Evolutionary conservation across 2,797 vertebrate species (phyloP).

Genomic region (Chelon auratus): DNA sequence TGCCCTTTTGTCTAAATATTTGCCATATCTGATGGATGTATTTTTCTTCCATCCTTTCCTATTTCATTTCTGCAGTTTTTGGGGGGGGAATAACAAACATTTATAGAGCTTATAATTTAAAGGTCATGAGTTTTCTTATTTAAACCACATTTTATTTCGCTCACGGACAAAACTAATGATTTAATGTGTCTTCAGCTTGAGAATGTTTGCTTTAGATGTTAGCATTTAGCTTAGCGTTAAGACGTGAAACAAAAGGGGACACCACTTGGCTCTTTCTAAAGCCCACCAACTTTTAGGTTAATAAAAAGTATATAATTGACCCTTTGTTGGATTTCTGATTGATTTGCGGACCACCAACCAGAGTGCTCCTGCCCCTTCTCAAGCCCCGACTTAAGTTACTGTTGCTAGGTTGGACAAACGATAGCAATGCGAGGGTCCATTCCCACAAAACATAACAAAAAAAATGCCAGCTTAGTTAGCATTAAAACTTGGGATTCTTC

Average conservation of each 20-base stretch:
- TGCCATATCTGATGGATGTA: constrained; percentile 27
- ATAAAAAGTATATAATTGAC: too few relatives aligned
- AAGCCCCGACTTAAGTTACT: too few relatives aligned
- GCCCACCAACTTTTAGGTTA: too few relatives aligned
- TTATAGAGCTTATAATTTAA: constrained; percentile 26
- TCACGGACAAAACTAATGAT: constrained; percentile 14
- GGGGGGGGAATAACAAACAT: constrained; percentile 25
- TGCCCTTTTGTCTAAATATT: constrained; percentile 22
- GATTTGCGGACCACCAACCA: too few relatives aligned
- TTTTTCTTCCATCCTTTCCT: constrained; percentile 13
- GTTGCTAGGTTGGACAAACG: too few relatives aligned
- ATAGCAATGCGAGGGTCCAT: too few relatives aligned
- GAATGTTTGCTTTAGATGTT: constrained; percentile 1
- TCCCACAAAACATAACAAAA: too few relatives aligned
- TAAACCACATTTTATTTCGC: constrained; percentile 45
- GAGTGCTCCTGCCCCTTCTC: too few relatives aligned
- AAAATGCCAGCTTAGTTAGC: too few relatives aligned
- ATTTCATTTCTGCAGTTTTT: constrained; percentile 22
- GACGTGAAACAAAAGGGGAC: background rate
- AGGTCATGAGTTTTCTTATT: constrained; percentile 24
- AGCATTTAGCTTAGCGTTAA: constrained; percentile 9
- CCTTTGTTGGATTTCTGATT: too few relatives aligned
- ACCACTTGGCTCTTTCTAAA: too few relatives aligned
- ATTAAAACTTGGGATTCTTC: too few relatives aligned
- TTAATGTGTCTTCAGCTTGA: constrained; percentile 14